Base-by-base conservation (phyloP, 2,888 invertebrate genomes). In the Heliconius sara region DNA sequence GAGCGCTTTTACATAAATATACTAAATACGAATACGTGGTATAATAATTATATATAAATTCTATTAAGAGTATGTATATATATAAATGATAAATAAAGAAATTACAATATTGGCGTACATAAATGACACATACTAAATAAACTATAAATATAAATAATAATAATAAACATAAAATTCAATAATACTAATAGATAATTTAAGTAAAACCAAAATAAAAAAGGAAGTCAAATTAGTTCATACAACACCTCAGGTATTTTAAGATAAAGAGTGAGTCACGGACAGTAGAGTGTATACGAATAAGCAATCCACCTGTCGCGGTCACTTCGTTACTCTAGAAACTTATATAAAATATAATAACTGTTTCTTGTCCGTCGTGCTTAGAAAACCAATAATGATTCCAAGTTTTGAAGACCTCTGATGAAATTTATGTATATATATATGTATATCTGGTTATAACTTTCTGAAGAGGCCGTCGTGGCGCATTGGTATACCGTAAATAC, bases 321-420 rank as follows among this genome's bases (percentile, higher is more conserved):
- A 16, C n/a, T n/a, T 34, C n/a, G 57, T 57, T 34, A 72, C 47
- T 19, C 19, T 72, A 34, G 57, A 30, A 72, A 34, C 57, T 72
- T 72, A 57, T 60, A 60, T 73, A 60, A 73, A 60, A 73, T 57
- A 57, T 57, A 72, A 72, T 72, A 72, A 57, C 72, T 57, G 57
- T 60, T 73, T 73, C 34, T 73, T 73, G 60, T 13, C 13, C 34
- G 34, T 3, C 57, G 73, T 73, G 60, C 60, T 73, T 73, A 73
- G 73, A 60, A 73, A 73, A 57, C 34, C 68, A 34, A 60, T 73
- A 73, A 73, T 73, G 73, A 57, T 34, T 34, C 60, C 16, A 25
- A 60, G 27, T 73, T 72, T 60, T 73, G 73, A 73, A 60, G 30
- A 73, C 34, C 16, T 34, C 0, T 13, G 57, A 57, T 57, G 72